Conservation (phyloP, 2,113 vertebrate genomes). For the Riparia riparia region DNA sequence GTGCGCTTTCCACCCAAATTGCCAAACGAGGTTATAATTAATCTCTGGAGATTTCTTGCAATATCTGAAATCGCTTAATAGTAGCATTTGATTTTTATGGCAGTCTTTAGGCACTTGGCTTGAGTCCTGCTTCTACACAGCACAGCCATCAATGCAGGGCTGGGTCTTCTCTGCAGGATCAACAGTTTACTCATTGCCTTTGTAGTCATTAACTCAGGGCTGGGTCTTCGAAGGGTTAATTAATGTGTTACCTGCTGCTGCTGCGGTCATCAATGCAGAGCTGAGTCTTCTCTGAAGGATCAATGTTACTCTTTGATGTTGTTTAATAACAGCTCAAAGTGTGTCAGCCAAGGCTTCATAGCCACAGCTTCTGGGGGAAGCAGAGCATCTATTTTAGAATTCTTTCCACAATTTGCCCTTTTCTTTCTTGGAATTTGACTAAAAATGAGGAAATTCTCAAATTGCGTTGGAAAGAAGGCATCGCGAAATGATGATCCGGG, state of each 20-base stretch:
- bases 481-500: accelerated
- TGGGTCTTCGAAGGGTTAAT: neutral
- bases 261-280: neutral
- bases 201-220: no score
- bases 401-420: neutral
- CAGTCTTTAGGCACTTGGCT: neutral
- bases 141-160: accelerated
- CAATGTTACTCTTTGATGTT: accelerated
- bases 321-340: neutral
- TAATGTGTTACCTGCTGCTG: neutral
- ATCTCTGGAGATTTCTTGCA: neutral
- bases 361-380: neutral
- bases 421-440: neutral
- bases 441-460: neutral
- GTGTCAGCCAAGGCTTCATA: neutral
- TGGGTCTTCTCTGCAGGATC: neutral
- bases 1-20: neutral
- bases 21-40: neutral
- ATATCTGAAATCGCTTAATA: neutral
- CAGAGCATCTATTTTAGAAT: neutral
- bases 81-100: neutral
- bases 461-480: neutral
- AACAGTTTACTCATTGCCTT: neutral
- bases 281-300: neutral
- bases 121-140: neutral